These are phyloP conservation scores for Rhyzopertha dominica DNA, from an alignment of 1,140 invertebrate genomes.

Conservation along the genomic window DNA sequence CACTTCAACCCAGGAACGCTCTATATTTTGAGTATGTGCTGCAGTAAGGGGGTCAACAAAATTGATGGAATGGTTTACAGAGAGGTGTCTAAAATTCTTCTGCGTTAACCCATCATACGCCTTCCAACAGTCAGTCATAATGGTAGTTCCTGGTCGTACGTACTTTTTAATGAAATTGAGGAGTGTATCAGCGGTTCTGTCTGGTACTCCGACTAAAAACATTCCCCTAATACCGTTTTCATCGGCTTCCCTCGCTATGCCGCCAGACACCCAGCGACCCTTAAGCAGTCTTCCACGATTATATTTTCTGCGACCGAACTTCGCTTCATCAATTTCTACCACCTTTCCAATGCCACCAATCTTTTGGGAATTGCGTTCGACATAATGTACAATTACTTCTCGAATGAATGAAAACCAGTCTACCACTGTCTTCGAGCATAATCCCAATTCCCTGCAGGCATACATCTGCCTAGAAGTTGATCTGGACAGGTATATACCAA, in stretches of 20 bases:
- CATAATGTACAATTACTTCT: no score
- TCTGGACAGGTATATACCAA: no score
- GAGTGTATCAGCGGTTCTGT: not conserved
- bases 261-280: conserved; percentile 3
- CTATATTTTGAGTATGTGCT: conserved; percentile 13
- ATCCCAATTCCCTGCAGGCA: no score
- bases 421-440: no score
- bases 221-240: not conserved
- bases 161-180: not conserved
- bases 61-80: conserved; percentile 23
- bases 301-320: not conserved
- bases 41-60: conserved; percentile 25
- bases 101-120: conserved; percentile 24
- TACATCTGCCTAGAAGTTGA: no score
- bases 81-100: conserved; percentile 24
- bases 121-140: conserved; percentile 34
- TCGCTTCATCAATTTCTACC: not conserved
- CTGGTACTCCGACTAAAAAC: not conserved
- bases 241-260: no score
- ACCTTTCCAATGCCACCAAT: not conserved
- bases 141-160: conserved; percentile 24
- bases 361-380: no score
- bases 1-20: conserved; percentile 12
- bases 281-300: not conserved
- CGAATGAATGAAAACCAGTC: no score